Evolutionary conservation across 64 coral and sea anemone species (phyloP), one percentile per base, ranked within the genome.

Genomic region (Cladopsammia gracilis): DNA sequence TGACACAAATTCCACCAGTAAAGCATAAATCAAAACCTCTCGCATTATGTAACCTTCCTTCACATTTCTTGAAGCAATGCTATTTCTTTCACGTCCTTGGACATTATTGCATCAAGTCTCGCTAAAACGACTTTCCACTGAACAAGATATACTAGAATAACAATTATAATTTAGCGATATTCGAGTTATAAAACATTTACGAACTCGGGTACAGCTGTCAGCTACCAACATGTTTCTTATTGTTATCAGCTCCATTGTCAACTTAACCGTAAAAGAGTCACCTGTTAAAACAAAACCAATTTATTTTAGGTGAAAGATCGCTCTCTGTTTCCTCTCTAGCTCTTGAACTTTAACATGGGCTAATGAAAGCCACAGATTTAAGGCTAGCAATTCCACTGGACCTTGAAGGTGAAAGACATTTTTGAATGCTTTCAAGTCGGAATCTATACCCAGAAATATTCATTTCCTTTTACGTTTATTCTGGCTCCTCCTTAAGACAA

Each of bases 181-280:
- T 68, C 10, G 22, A 67, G 42, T 25, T 13, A 84, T 84, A 50
- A 84, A 84, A 84, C 19, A 66, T 84, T 84, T 5, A 84, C 42
- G 19, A 66, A 3, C 49, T 11, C 20, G 11, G 6, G 8, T 19
- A 50, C 46, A 66, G 19, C 26, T 60, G 78, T 34, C 57, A 20
- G 4, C 57, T 62, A 13, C n/a, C 45, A 22, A 59, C 52, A 26
- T 4, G 45, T 59, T 59, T 10, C 22, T 24, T 59, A 67, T 64
- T 84, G 80, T 84, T 84, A 0, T 7, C 46, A 14, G 19, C 25
- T 64, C 45, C 62, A 49, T 24, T 48, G 80, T 66, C 62, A 67
- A 50, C n/a, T 6, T 68, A 46, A 84, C 80, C 80, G 80, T 84
- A 20, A 84, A 68, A 84, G 18, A 34, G 46, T 1, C 62, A 84